phyloP scores from a whole-genome alignment of 1,140 invertebrate genomes.

The Drosophila subobscura region DNA sequence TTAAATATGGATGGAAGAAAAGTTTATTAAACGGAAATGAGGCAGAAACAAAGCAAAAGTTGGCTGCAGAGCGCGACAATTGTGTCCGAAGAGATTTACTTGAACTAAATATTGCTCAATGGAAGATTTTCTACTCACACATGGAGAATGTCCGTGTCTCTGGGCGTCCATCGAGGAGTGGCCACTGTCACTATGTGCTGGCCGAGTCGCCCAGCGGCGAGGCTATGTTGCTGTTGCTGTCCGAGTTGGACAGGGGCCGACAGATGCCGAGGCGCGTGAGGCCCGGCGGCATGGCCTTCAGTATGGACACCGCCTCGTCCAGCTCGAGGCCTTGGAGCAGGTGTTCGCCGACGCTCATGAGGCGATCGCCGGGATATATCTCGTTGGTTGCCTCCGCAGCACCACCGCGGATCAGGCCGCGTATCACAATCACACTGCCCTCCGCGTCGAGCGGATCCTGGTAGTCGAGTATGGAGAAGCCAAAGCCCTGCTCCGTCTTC shows the following conservation, averaged over 20 bases:
- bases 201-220: slow-evolving; percentile 75
- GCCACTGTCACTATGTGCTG: slow-evolving; percentile 75
- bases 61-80: not conserved
- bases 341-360: slow-evolving; percentile 94
- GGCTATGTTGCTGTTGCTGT: slow-evolving; percentile 84
- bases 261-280: slow-evolving; percentile 93
- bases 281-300: slow-evolving; percentile 93
- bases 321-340: slow-evolving; percentile 94
- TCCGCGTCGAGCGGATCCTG: slow-evolving; percentile 94
- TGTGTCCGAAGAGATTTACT: not conserved
- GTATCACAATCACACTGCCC: slow-evolving; percentile 96
- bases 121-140: slow-evolving; percentile 66
- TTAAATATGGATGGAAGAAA: not conserved
- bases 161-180: slow-evolving; percentile 19
- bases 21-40: slow-evolving; percentile 1
- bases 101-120: too few species aligned
- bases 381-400: slow-evolving; percentile 94
- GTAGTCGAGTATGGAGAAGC: slow-evolving; percentile 98
- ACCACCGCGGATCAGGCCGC: slow-evolving; percentile 96
- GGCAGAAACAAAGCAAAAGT: not conserved
- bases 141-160: slow-evolving; percentile 28
- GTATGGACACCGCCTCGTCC: slow-evolving; percentile 94
- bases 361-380: slow-evolving; percentile 95
- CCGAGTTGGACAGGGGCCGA: slow-evolving; percentile 88
- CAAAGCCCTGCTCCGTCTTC: slow-evolving; percentile 95